Evolutionary conservation across 2,113 vertebrate genomes (phyloP).

Genomic region (Macquaria ambigua): DNA sequence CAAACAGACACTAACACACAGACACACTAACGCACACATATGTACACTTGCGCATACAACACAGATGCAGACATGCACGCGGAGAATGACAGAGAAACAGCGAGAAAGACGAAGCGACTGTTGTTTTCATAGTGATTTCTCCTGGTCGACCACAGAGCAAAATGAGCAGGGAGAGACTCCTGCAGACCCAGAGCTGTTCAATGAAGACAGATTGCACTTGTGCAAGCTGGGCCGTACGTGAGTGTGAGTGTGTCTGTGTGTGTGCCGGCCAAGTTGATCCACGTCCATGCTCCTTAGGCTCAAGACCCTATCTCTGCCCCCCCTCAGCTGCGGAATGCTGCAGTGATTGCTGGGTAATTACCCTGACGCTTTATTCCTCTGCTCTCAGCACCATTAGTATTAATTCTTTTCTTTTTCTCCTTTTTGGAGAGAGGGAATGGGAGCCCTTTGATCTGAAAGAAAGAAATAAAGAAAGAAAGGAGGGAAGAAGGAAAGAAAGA

Average conservation of each 20-base stretch:
- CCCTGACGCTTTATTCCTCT: slow-evolving; percentile 70
- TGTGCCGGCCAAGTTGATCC: slow-evolving; percentile 70
- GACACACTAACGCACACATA: background rate
- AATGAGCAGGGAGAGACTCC: slow-evolving; percentile 56
- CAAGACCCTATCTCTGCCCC: slow-evolving; percentile 76
- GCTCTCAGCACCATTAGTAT: slow-evolving; percentile 76
- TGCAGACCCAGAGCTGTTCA: slow-evolving; percentile 43
- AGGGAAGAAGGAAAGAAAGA: slow-evolving; percentile 6
- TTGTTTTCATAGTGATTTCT: slow-evolving; percentile 66
- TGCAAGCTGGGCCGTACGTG: slow-evolving; percentile 43
- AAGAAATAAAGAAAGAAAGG: slow-evolving; percentile 27
- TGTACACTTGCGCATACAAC: background rate
- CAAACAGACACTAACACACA: slow-evolving; percentile 56
- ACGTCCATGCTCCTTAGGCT: slow-evolving; percentile 75
- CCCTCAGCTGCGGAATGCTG: slow-evolving; percentile 78
- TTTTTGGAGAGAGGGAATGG: slow-evolving; percentile 45
- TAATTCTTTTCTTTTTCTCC: slow-evolving; percentile 67
- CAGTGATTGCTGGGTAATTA: slow-evolving; percentile 83
- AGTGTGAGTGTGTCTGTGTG: slow-evolving; percentile 55
- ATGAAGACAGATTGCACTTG: slow-evolving; percentile 69
- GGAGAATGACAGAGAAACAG: slow-evolving; percentile 9
- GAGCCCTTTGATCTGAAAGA: slow-evolving; percentile 67
- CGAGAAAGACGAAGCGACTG: slow-evolving; percentile 29
- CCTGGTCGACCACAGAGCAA: slow-evolving; percentile 46
- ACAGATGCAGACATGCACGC: slow-evolving; percentile 21